Conservation (phyloP, 2,797 vertebrate genomes). For the Gallinago stenura region DNA sequence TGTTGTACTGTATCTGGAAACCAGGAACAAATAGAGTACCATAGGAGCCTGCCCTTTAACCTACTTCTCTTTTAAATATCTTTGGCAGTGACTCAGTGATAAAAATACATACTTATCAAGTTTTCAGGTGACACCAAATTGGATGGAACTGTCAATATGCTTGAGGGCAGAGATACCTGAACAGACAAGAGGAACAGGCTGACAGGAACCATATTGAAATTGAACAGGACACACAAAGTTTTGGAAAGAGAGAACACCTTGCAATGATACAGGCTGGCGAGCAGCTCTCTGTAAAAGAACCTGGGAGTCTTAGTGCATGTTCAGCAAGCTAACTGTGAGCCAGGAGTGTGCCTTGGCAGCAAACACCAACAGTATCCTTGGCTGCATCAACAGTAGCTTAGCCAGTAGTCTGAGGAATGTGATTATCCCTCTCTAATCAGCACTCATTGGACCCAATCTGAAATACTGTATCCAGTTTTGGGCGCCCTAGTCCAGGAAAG, state of each 20-base stretch:
- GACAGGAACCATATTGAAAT: background rate
- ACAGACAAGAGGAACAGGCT: background rate
- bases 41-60: background rate
- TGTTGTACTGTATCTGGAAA: background rate
- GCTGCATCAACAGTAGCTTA: constrained; percentile 35
- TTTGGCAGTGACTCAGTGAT: background rate
- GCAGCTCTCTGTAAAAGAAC: background rate
- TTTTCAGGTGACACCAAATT: background rate
- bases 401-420: constrained; percentile 61
- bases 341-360: constrained; percentile 64
- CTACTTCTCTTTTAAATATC: background rate
- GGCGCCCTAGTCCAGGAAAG: constrained; percentile 13
- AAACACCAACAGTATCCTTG: constrained; percentile 51
- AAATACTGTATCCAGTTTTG: constrained; percentile 31
- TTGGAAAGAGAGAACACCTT: background rate
- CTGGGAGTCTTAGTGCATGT: background rate
- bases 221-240: background rate
- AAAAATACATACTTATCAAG: background rate
- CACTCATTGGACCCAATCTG: constrained; percentile 1
- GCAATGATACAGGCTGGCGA: background rate
- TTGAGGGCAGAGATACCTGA: background rate
- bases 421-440: constrained; percentile 65
- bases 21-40: background rate
- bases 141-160: background rate
- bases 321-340: constrained; percentile 12